A percentile compares a stretch with the other conserved stretches of the same genome.
Evolutionary conservation across 2,797 vertebrate species (phyloP).

Genomic region (Heterohyrax brucei): DNA sequence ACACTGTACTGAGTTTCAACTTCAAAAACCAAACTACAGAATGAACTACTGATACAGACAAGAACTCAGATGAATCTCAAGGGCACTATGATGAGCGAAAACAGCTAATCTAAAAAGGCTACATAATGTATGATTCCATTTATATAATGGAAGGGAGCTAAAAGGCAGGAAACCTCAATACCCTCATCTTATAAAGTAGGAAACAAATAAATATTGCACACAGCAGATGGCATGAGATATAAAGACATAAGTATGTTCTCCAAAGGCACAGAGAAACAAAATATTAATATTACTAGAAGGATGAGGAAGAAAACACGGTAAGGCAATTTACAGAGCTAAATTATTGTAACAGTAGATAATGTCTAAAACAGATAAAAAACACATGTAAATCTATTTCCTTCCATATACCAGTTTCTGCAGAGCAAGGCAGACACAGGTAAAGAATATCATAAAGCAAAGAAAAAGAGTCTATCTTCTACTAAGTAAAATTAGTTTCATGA

Average conservation of each 20-base stretch:
- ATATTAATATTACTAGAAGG: not conserved
- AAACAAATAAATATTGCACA: not conserved
- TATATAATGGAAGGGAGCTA: not conserved
- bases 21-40: no score
- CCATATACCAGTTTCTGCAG: not conserved
- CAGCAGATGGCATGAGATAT: not conserved
- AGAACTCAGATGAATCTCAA: no score
- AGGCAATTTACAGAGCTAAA: not conserved
- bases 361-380: not conserved
- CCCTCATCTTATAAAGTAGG: not conserved
- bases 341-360: not conserved
- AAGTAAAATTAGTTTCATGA: not conserved
- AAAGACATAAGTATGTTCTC: not conserved
- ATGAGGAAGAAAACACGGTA: not conserved
- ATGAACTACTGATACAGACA: no score
- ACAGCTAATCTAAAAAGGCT: no score
- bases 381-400: not conserved
- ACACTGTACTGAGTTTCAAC: no score
- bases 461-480: not conserved
- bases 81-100: no score
- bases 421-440: not conserved
- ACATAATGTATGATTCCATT: no score
- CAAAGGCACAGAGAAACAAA: not conserved
- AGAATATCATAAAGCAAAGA: not conserved
- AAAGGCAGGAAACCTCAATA: not conserved